These are phyloP conservation scores for Atherinomorus stipes DNA, from an alignment of 2,113 vertebrate genomes.

Conservation along the genomic window DNA sequence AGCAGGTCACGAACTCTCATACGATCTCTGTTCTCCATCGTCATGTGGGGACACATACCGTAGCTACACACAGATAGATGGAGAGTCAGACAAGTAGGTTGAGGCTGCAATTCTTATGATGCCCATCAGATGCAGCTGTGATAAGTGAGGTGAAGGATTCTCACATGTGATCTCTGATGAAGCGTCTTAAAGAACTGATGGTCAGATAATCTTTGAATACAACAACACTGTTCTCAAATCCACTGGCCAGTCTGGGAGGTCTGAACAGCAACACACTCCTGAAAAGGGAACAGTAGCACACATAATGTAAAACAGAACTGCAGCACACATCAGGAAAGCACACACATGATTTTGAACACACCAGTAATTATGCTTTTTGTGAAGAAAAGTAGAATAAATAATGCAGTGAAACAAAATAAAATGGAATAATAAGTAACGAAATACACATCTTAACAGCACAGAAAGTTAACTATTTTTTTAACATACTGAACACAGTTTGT, in stretches of 20 bases:
- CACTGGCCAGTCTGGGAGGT: slow-evolving; percentile 74
- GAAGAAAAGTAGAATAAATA: neutral
- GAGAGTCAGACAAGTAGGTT: neutral
- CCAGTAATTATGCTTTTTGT: neutral
- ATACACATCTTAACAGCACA: neutral
- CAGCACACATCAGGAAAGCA: neutral
- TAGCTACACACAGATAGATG: slow-evolving; percentile 56
- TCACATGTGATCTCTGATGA: slow-evolving; percentile 83
- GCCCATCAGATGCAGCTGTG: neutral
- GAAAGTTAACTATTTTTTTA: too few species aligned
- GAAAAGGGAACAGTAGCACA: neutral
- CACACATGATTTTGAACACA: neutral
- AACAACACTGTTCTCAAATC: slow-evolving; percentile 76
- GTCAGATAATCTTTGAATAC: slow-evolving; percentile 62
- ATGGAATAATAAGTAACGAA: neutral
- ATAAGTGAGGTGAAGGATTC: slow-evolving; percentile 6
- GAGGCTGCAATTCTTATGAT: neutral
- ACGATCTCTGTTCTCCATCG: slow-evolving; percentile 77
- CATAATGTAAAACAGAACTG: neutral
- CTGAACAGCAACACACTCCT: slow-evolving; percentile 80
- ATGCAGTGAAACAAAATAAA: neutral
- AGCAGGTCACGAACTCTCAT: slow-evolving; percentile 80
- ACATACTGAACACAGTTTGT: neutral
- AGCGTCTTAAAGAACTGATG: slow-evolving; percentile 74
- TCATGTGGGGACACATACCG: slow-evolving; percentile 84